phyloP scores from a whole-genome alignment of 2,797 vertebrate species.

The Rhinoraja longicauda region DNA sequence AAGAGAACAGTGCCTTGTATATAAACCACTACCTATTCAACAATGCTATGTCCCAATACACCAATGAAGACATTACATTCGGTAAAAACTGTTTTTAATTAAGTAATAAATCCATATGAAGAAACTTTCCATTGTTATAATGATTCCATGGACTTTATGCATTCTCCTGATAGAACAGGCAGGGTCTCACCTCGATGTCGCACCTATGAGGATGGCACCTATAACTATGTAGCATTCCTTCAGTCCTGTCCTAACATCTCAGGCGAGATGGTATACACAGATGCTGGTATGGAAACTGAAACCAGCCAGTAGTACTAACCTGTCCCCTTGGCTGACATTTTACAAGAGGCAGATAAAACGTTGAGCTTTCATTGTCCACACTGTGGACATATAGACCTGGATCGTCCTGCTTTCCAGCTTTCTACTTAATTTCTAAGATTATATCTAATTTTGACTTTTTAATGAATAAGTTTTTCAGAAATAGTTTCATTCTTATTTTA shows the following conservation, averaged over 20 bases:
- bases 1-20: no score
- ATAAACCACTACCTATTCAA: no score
- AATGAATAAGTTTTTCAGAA: not conserved
- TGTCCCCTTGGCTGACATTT: not conserved
- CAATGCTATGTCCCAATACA: no score
- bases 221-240: no score
- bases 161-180: not conserved
- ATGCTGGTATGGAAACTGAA: not conserved
- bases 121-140: no score
- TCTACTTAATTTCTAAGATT: no score
- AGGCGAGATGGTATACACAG: not conserved
- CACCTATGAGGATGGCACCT: not conserved
- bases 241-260: not conserved
- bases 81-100: no score
- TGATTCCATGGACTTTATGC: no score
- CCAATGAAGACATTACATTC: no score
- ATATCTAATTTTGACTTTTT: not conserved
- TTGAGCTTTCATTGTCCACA: not conserved
- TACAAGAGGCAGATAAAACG: not conserved
- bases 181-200: not conserved
- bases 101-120: no score
- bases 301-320: not conserved
- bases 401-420: not conserved
- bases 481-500: not conserved
- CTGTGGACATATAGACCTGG: not conserved